Conservation (phyloP, 30 jellyfish, hydroid and myxozoan species). For the Hydra vulgaris region DNA sequence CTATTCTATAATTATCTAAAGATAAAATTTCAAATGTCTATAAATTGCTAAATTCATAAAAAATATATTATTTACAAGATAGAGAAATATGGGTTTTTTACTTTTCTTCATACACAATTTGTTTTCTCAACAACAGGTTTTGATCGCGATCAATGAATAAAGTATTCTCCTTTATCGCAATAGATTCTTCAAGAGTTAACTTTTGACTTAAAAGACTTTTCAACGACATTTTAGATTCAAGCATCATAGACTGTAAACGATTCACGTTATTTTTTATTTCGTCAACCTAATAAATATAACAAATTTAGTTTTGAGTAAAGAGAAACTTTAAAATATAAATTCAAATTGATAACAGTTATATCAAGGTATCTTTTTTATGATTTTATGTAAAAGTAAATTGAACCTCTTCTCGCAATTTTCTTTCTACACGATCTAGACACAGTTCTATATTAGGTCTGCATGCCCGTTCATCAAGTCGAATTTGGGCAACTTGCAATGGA, state of each 20-base stretch:
- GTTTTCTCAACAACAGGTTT: conserved; percentile 60
- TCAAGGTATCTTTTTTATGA: not conserved
- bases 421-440: conserved; percentile 85
- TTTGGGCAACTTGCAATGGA: conserved; percentile 82
- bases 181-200: conserved; percentile 65
- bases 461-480: conserved; percentile 79
- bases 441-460: conserved; percentile 79
- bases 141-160: conserved; percentile 77
- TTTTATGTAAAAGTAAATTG: too few relatives aligned
- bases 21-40: too few relatives aligned
- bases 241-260: conserved; percentile 49
- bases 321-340: too few relatives aligned
- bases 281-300: conserved; percentile 17
- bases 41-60: too few relatives aligned
- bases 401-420: conserved; percentile 70
- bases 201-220: conserved; percentile 65
- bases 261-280: conserved; percentile 56
- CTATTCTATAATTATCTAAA: too few relatives aligned
- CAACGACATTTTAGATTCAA: conserved; percentile 49
- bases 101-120: conserved; percentile 37
- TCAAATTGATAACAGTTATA: not conserved
- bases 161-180: conserved; percentile 62
- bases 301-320: not conserved
- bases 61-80: too few relatives aligned
- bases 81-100: too few relatives aligned